These are phyloP conservation scores for Tortrix viridana DNA, from an alignment of 2,888 invertebrate species.

Conservation along the genomic window DNA sequence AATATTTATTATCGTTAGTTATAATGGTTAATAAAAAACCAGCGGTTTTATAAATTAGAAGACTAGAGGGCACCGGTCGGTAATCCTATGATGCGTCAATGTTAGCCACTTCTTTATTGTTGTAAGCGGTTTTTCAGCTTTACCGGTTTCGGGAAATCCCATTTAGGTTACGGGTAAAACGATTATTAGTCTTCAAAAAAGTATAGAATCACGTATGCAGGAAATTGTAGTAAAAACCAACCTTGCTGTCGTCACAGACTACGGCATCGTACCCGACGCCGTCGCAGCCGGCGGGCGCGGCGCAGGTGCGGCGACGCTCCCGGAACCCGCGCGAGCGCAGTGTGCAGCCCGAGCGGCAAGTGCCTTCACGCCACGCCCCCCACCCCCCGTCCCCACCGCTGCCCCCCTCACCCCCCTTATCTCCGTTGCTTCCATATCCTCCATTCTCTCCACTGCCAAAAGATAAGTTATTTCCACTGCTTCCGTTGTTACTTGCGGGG, in stretches of 20 bases:
- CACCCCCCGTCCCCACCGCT: slow-evolving; percentile 80
- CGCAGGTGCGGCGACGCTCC: slow-evolving; percentile 83
- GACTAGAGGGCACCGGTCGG: neutral
- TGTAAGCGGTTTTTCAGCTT: neutral
- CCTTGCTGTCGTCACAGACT: slow-evolving; percentile 87
- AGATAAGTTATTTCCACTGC: neutral
- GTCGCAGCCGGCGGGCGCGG: slow-evolving; percentile 83
- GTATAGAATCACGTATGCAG: no score
- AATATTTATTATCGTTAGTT: no score
- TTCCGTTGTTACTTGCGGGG: slow-evolving; percentile 7
- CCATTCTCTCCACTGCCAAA: slow-evolving; percentile 52
- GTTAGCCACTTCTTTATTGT: slow-evolving; percentile 3
- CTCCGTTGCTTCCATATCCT: slow-evolving; percentile 52
- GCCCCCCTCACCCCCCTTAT: slow-evolving; percentile 75
- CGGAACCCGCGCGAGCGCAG: slow-evolving; percentile 85
- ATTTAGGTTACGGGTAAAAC: neutral
- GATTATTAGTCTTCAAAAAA: neutral
- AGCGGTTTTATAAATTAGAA: neutral
- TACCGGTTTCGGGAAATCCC: neutral
- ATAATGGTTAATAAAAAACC: neutral
- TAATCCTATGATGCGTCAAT: slow-evolving; percentile 1
- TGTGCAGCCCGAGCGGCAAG: slow-evolving; percentile 88
- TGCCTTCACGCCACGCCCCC: slow-evolving; percentile 85
- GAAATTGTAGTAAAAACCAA: slow-evolving; percentile 48
- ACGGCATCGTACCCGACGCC: slow-evolving; percentile 86